Evolutionary conservation across 2,888 invertebrate genomes (phyloP).

Genomic region (Andrena marginata): DNA sequence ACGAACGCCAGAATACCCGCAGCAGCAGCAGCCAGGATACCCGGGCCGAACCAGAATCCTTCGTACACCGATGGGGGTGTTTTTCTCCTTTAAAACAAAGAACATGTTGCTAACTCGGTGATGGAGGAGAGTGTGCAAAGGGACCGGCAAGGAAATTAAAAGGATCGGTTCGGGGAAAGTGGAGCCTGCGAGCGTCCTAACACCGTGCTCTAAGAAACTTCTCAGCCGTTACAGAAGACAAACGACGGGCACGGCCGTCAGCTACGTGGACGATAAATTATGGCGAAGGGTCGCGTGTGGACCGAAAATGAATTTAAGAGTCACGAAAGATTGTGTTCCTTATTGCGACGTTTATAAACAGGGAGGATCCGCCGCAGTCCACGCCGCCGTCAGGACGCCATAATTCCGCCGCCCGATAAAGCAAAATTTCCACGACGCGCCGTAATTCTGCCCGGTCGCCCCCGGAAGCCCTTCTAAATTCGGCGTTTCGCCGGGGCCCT

Average conservation of each 20-base stretch:
- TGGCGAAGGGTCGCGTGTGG: background rate
- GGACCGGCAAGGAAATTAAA: conserved; percentile 29
- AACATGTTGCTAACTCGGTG: conserved; percentile 4
- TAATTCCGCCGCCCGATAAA: conserved; percentile 57
- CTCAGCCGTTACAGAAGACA: conserved; percentile 12
- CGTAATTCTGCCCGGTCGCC: conserved; percentile 55
- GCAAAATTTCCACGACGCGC: conserved; percentile 58
- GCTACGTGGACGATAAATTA: conserved; percentile 15
- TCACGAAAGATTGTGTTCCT: conserved; percentile 29
- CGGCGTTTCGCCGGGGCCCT: conserved; percentile 47
- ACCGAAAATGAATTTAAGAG: conserved; percentile 38
- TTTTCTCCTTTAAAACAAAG: background rate
- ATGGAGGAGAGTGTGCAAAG: conserved; percentile 7
- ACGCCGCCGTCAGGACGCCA: conserved; percentile 23
- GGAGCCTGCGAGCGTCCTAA: background rate
- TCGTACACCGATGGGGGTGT: background rate
- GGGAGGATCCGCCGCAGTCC: conserved; percentile 17
- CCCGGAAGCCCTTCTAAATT: conserved; percentile 62
- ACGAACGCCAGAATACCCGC: background rate
- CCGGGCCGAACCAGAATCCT: background rate
- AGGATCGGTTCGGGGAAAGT: background rate
- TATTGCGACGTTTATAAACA: conserved; percentile 2
- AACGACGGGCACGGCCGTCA: conserved; percentile 6
- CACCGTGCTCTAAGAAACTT: conserved; percentile 9
- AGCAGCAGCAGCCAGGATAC: background rate